Conservation (phyloP, 2,797 vertebrate genomes). For the Karalla daura region DNA sequence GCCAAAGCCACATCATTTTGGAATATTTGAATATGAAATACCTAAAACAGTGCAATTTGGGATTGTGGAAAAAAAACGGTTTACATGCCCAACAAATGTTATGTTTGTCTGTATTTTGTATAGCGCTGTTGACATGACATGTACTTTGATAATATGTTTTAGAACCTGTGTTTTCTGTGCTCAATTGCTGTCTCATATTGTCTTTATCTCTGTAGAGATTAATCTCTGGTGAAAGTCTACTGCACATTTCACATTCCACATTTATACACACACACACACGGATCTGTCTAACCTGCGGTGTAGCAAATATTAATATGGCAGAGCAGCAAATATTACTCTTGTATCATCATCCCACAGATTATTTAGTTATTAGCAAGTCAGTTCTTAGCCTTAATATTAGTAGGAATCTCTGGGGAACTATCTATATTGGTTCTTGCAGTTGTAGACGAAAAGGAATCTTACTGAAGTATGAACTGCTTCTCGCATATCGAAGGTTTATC, state of each 20-base stretch:
- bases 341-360: neutral
- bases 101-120: too few relatives aligned
- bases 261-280: too few relatives aligned
- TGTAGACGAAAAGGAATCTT: neutral
- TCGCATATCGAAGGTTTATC: too few relatives aligned
- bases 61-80: constrained; percentile 10
- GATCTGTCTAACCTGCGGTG: neutral
- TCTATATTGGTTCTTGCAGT: neutral
- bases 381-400: neutral
- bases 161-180: neutral
- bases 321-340: neutral
- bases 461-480: neutral
- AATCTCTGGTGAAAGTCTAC: neutral
- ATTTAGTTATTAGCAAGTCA: neutral
- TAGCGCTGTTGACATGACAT: too few relatives aligned
- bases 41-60: neutral
- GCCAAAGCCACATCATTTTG: neutral
- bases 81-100: too few relatives aligned
- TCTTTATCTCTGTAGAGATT: neutral
- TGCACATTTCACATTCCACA: neutral
- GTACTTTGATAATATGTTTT: too few relatives aligned
- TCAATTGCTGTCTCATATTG: neutral
- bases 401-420: neutral
- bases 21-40: neutral
- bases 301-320: neutral